These are phyloP conservation scores for Dicentrarchus labrax DNA, from an alignment of 2,113 vertebrate species.

Conservation along the genomic window DNA sequence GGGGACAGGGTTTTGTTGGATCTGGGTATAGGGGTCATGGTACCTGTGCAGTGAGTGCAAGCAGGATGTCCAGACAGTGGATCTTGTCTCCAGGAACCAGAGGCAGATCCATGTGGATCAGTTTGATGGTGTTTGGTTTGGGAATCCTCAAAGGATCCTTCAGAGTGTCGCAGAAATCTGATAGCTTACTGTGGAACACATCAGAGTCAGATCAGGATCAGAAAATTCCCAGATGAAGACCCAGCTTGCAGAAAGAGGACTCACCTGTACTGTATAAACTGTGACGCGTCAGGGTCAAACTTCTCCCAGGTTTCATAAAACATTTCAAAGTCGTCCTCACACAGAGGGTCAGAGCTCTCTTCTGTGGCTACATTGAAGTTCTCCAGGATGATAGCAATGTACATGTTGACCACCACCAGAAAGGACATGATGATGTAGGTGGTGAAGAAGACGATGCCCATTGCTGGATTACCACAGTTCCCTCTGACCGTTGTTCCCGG, in stretches of 20 bases:
- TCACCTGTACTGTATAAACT: conserved; percentile 88
- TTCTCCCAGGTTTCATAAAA: conserved; percentile 98
- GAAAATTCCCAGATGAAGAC: neutral
- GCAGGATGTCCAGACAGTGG: conserved; percentile 95
- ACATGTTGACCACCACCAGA: conserved; percentile 97
- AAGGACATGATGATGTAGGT: conserved; percentile 96
- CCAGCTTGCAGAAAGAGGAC: neutral
- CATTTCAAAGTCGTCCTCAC: conserved; percentile 97
- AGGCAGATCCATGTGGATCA: conserved; percentile 93
- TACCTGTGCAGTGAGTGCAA: conserved; percentile 94
- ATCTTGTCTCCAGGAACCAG: conserved; percentile 97
- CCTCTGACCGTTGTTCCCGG: conserved; percentile 87
- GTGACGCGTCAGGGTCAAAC: conserved; percentile 93
- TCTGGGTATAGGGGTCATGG: neutral
- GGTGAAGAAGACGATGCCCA: conserved; percentile 95
- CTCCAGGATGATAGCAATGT: conserved; percentile 97
- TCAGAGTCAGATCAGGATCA: neutral
- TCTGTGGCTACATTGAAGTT: conserved; percentile 97
- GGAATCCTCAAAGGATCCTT: conserved; percentile 92
- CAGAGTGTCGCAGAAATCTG: conserved; percentile 93
- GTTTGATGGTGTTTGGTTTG: conserved; percentile 93
- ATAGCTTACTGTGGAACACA: conserved; percentile 82
- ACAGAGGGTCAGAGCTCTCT: conserved; percentile 91
- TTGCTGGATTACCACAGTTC: conserved; percentile 89
- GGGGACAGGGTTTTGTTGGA: no score